Evolutionary conservation across 2,888 invertebrate genomes (phyloP).

Genomic region (Pyrgus malvae): DNA sequence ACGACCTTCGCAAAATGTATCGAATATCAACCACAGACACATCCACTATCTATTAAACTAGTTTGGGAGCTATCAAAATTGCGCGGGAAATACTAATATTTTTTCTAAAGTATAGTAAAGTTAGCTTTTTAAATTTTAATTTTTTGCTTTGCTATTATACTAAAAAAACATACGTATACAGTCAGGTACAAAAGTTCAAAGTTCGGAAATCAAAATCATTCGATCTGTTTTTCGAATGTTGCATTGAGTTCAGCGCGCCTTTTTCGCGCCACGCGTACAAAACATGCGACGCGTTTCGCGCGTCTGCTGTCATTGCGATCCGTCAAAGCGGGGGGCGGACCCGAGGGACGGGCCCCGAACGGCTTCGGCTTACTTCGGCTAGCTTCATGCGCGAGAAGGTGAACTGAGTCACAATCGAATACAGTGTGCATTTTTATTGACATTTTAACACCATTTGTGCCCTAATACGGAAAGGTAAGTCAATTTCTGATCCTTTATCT

Average conservation of each 20-base stretch:
- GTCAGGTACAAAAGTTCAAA: conserved; percentile 15
- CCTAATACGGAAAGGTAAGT: conserved; percentile 52
- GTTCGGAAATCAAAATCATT: conserved; percentile 39
- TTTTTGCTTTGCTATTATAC: background rate
- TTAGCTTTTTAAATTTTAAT: background rate
- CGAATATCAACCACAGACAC: conserved; percentile 23
- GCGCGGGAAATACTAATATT: conserved; percentile 16
- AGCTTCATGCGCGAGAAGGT: conserved; percentile 52
- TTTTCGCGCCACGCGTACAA: conserved; percentile 61
- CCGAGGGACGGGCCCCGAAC: conserved; percentile 55
- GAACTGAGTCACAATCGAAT: conserved; percentile 66
- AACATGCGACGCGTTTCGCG: conserved; percentile 60
- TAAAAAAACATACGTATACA: too few relatives aligned
- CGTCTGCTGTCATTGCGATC: conserved; percentile 56
- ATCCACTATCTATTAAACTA: conserved; percentile 26
- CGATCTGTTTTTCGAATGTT: conserved; percentile 48
- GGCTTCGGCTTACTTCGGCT: conserved; percentile 60
- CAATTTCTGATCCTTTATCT: conserved; percentile 32
- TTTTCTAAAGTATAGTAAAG: too few relatives aligned
- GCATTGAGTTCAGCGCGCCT: conserved; percentile 36
- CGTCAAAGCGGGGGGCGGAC: conserved; percentile 53
- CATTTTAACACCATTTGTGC: conserved; percentile 34
- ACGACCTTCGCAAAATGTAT: conserved; percentile 10
- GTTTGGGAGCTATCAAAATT: conserved; percentile 11
- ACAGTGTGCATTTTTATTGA: conserved; percentile 36